Evolutionary conservation across 1,140 invertebrate genomes (phyloP).

Genomic region (Tetranychus cinnabarinus): DNA sequence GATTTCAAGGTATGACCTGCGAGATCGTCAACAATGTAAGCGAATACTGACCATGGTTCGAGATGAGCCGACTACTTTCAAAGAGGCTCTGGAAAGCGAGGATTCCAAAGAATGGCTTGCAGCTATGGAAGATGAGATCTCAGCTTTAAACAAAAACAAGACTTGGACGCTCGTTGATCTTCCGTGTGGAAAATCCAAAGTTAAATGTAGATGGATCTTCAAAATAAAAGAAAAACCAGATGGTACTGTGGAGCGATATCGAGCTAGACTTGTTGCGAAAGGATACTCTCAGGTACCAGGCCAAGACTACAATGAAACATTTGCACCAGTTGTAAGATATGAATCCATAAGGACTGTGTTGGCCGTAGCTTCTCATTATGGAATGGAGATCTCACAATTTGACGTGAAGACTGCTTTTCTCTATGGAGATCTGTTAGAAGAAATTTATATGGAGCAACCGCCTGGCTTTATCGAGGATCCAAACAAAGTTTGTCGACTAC

Average conservation of each 20-base stretch:
- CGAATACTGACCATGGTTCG: background rate
- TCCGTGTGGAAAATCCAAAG: background rate
- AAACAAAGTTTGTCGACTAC: slow-evolving; percentile 12
- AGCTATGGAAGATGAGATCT: slow-evolving; percentile 3
- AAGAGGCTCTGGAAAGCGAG: background rate
- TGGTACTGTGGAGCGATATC: slow-evolving; percentile 1
- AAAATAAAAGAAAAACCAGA: slow-evolving; percentile 4
- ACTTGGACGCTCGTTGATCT: background rate
- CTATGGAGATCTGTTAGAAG: slow-evolving; percentile 2
- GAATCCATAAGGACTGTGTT: background rate
- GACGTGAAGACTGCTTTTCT: slow-evolving; percentile 9
- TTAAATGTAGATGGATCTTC: slow-evolving; percentile 7
- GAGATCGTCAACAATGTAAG: background rate
- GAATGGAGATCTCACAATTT: slow-evolving; percentile 1
- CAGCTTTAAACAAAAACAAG: background rate
- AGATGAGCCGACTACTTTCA: background rate
- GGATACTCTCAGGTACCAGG: slow-evolving; percentile 1
- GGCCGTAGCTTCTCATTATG: background rate
- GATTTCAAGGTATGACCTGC: background rate
- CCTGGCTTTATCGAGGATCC: background rate
- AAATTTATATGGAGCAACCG: slow-evolving; percentile 12
- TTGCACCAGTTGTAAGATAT: slow-evolving; percentile 3
- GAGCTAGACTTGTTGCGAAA: slow-evolving; percentile 5
- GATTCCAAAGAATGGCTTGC: slow-evolving; percentile 1
- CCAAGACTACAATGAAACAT: slow-evolving; percentile 3